Evolutionary conservation across 1,140 invertebrate species (phyloP).

Genomic region (Archivesica marissinica): DNA sequence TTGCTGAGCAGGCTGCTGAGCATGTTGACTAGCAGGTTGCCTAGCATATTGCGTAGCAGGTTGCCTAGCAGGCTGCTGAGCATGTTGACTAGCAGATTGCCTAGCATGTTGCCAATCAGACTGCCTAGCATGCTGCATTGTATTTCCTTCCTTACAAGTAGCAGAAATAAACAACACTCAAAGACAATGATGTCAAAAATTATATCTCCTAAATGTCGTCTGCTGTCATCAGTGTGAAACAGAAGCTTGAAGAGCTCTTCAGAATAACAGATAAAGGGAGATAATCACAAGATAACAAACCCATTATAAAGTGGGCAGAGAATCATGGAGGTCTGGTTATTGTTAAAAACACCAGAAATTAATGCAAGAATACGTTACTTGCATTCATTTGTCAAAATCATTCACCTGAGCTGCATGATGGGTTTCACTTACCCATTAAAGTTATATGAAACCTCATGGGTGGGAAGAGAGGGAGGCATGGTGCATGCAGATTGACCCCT

Average conservation of each 20-base stretch:
- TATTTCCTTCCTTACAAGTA: neutral
- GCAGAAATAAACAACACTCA: neutral
- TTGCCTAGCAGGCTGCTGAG: too few relatives aligned
- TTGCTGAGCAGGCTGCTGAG: too few relatives aligned
- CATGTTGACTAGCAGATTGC: too few relatives aligned
- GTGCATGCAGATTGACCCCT: too few relatives aligned
- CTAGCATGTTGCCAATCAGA: too few relatives aligned
- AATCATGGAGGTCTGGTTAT: conserved; percentile 2
- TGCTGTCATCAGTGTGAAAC: conserved; percentile 19
- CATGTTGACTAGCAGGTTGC: too few relatives aligned
- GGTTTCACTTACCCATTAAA: neutral
- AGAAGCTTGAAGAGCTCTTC: conserved; percentile 32
- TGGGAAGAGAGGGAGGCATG: too few relatives aligned
- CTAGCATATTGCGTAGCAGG: too few relatives aligned
- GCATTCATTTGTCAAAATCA: conserved; percentile 39
- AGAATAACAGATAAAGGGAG: conserved; percentile 46
- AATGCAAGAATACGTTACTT: conserved; percentile 22
- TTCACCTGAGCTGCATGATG: neutral
- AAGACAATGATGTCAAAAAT: conserved; percentile 16
- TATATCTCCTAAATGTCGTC: conserved; percentile 9
- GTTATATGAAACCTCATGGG: too few relatives aligned
- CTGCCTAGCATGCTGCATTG: neutral
- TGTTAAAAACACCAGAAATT: neutral
- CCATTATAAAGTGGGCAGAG: conserved; percentile 27
- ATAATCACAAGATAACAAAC: conserved; percentile 29